These are phyloP conservation scores for Drosophila varians DNA, from an alignment of 1,140 invertebrate species.

Conservation along the genomic window DNA sequence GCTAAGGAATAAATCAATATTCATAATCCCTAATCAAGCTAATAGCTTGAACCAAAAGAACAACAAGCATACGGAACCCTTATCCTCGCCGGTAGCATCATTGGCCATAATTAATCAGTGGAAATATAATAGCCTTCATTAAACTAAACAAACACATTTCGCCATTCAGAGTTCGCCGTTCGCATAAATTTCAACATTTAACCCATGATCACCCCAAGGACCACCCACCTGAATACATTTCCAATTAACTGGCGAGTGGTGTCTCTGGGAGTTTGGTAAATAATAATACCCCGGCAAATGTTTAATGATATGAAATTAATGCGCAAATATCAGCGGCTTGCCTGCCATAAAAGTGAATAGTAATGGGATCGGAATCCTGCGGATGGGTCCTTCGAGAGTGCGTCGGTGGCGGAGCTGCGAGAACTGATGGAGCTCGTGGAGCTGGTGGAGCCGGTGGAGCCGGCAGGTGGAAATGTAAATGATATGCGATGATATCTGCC, in stretches of 20 bases:
- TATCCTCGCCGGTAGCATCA: conserved; percentile 19
- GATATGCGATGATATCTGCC: conserved; percentile 44
- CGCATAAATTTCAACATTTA: conserved; percentile 71
- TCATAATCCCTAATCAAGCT: conserved; percentile 57
- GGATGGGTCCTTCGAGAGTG: conserved; percentile 30
- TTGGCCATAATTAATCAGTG: conserved; percentile 61
- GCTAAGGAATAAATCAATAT: conserved; percentile 20
- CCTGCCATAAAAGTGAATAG: conserved; percentile 24
- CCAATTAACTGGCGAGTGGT: conserved; percentile 51
- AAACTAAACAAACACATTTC: conserved; percentile 73
- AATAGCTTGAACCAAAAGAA: conserved; percentile 49
- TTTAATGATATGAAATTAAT: conserved; percentile 78
- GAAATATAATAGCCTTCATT: conserved; percentile 75
- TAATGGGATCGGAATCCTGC: conserved; percentile 23
- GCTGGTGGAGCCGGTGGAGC: neutral
- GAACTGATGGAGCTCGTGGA: neutral
- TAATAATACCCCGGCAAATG: conserved; percentile 61
- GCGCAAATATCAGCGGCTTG: conserved; percentile 61
- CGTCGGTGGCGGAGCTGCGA: neutral
- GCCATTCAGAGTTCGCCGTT: conserved; percentile 29
- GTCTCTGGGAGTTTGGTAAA: conserved; percentile 44
- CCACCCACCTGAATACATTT: conserved; percentile 37
- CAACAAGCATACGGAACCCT: conserved; percentile 31
- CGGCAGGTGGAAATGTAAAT: conserved; percentile 55
- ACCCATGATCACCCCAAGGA: conserved; percentile 12